Percentiles rank a stretch among this genome's conserved stretches.
phyloP scores from a whole-genome alignment of 2,797 vertebrate genomes.

The Myotis pilosus region DNA sequence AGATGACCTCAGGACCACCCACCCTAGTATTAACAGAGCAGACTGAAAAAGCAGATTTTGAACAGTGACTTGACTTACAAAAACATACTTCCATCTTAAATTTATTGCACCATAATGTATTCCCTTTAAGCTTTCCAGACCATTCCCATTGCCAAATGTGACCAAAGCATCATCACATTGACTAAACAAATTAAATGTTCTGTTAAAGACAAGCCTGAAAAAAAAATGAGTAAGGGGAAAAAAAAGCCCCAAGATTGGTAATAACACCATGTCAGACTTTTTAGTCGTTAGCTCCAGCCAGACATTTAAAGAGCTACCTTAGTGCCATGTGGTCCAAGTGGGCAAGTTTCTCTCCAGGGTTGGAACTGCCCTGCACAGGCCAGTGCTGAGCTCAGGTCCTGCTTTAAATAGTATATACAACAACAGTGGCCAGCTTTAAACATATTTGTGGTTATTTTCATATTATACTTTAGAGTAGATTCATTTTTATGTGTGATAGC shows the following conservation, averaged over 20 bases:
- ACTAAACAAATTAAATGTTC: constrained; percentile 69
- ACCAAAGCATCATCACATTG: constrained; percentile 47
- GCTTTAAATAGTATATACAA: not conserved
- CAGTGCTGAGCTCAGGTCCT: accelerated
- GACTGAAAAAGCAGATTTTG: constrained; percentile 42
- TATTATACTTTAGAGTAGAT: not conserved
- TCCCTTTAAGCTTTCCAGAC: constrained; percentile 66
- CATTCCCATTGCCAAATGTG: constrained; percentile 60
- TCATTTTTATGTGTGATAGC: not conserved
- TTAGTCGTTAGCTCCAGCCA: constrained; percentile 36
- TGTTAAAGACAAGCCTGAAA: constrained; percentile 49
- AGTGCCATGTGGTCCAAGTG: not conserved
- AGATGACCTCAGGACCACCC: constrained; percentile 55
- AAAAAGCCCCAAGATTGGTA: constrained; percentile 43
- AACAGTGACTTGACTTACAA: constrained; percentile 53
- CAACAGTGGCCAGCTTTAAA: accelerated
- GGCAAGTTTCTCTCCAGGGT: not conserved
- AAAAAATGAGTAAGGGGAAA: not conserved
- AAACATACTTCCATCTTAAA: constrained; percentile 65
- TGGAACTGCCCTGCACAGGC: accelerated
- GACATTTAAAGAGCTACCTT: not conserved
- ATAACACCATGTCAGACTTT: constrained; percentile 26
- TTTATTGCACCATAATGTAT: constrained; percentile 64
- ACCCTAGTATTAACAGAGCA: constrained; percentile 1
- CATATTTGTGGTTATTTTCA: not conserved